These are phyloP conservation scores for Heterohyrax brucei DNA, from an alignment of 2,797 vertebrate genomes.

Conservation along the genomic window DNA sequence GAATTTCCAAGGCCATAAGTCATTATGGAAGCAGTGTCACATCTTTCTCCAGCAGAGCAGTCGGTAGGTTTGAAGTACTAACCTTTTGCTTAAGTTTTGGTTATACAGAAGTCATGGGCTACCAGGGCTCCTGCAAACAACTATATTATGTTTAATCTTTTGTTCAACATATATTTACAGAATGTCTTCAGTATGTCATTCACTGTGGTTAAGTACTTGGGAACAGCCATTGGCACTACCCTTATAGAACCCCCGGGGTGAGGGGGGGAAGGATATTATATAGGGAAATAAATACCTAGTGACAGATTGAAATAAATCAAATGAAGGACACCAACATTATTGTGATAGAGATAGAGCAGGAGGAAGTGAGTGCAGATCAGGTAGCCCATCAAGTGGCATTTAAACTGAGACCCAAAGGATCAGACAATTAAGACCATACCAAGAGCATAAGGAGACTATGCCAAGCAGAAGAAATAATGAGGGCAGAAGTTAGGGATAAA, in stretches of 20 bases:
- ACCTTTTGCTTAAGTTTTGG: no score
- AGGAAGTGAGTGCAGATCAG: background rate
- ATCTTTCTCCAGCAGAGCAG: no score
- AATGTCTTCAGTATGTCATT: background rate
- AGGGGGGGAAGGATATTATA: background rate
- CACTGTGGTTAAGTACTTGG: background rate
- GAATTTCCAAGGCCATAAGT: no score
- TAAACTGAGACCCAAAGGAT: conserved; percentile 35
- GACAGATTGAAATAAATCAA: conserved; percentile 6
- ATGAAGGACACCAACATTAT: conserved; percentile 17
- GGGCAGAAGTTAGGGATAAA: background rate
- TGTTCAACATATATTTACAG: background rate
- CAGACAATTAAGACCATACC: background rate
- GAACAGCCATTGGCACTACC: background rate
- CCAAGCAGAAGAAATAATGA: conserved; percentile 34
- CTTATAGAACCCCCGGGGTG: background rate
- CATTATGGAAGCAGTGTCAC: no score
- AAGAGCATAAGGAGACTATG: background rate
- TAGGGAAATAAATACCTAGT: conserved; percentile 29
- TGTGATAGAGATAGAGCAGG: background rate
- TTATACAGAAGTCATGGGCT: no score
- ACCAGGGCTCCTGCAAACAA: background rate
- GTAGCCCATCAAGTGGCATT: background rate
- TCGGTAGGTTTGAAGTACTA: no score
- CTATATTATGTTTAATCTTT: background rate